These are phyloP conservation scores for Anarrhichthys ocellatus DNA, from an alignment of 2,113 vertebrate genomes.

Conservation along the genomic window DNA sequence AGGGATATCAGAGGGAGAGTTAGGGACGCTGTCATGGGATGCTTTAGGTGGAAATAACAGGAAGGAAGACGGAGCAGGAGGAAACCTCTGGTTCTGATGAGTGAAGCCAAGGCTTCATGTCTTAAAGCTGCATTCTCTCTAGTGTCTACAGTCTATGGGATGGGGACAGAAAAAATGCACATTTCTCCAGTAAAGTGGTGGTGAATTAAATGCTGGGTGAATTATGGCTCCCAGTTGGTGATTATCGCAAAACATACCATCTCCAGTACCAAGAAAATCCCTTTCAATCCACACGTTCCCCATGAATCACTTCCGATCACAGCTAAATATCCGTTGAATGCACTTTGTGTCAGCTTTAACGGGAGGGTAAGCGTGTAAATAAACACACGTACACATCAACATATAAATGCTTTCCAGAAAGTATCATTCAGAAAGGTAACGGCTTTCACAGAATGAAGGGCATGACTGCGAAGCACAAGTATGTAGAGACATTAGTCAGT, in stretches of 20 bases:
- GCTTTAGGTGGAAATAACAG: conserved; percentile 24
- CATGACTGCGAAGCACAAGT: conserved; percentile 46
- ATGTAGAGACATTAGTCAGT: conserved; percentile 48
- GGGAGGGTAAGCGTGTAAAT: neutral
- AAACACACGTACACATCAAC: neutral
- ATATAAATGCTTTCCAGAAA: conserved; percentile 5
- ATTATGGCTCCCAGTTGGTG: neutral
- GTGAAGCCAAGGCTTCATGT: too few relatives aligned
- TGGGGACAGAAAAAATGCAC: neutral
- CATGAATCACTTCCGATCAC: neutral
- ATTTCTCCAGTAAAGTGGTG: neutral
- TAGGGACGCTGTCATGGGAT: conserved; percentile 40
- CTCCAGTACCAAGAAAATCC: neutral
- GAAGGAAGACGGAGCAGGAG: neutral
- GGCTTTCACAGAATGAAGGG: conserved; percentile 50
- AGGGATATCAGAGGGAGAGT: conserved; percentile 44
- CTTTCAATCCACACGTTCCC: neutral
- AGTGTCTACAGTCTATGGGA: neutral
- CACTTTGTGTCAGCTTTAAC: neutral
- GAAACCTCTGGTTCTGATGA: too few relatives aligned
- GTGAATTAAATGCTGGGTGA: neutral
- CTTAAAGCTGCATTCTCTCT: neutral
- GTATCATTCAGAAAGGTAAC: conserved; percentile 32
- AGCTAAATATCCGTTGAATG: neutral
- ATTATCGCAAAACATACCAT: conserved; percentile 1